Conservation (phyloP, 2,888 invertebrate species). For the Pseudoips prasinana region DNA sequence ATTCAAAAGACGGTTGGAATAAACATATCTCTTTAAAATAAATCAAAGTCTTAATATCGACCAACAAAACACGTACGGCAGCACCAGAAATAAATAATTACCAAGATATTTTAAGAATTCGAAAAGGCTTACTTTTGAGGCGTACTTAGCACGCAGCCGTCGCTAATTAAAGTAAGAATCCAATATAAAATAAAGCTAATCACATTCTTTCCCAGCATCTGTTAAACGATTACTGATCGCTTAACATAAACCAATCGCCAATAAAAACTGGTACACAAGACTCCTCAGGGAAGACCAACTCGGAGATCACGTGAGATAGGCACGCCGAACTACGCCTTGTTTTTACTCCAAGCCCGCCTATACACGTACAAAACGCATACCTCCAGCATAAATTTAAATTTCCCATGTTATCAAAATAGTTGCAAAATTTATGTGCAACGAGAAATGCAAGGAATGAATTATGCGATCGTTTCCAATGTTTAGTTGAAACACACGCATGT, state of each 20-base stretch:
- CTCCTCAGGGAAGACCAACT: slow-evolving; percentile 41
- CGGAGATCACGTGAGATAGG: slow-evolving; percentile 73
- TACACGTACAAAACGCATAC: slow-evolving; percentile 70
- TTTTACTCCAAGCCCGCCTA: slow-evolving; percentile 61
- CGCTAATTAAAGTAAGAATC: too few relatives aligned
- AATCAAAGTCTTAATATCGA: too few relatives aligned
- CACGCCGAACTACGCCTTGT: slow-evolving; percentile 41
- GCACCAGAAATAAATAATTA: too few relatives aligned
- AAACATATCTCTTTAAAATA: too few relatives aligned
- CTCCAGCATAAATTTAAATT: slow-evolving; percentile 74
- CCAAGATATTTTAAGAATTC: too few relatives aligned
- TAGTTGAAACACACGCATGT: slow-evolving; percentile 47
- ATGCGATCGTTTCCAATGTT: slow-evolving; percentile 52
- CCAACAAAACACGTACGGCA: too few relatives aligned
- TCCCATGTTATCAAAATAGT: slow-evolving; percentile 74
- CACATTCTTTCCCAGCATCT: background rate
- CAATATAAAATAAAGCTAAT: background rate
- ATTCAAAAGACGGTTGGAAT: too few relatives aligned
- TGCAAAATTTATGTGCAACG: slow-evolving; percentile 65
- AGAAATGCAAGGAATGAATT: slow-evolving; percentile 63
- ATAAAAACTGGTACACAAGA: slow-evolving; percentile 34
- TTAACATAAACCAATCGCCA: slow-evolving; percentile 15
- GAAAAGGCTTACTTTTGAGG: too few relatives aligned
- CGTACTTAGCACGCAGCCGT: too few relatives aligned
- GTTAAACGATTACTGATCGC: background rate